Evolutionary conservation across 2,797 vertebrate species (phyloP), one percentile per base, ranked within the genome.

Genomic region (Spinibarbus caldwelli): DNA sequence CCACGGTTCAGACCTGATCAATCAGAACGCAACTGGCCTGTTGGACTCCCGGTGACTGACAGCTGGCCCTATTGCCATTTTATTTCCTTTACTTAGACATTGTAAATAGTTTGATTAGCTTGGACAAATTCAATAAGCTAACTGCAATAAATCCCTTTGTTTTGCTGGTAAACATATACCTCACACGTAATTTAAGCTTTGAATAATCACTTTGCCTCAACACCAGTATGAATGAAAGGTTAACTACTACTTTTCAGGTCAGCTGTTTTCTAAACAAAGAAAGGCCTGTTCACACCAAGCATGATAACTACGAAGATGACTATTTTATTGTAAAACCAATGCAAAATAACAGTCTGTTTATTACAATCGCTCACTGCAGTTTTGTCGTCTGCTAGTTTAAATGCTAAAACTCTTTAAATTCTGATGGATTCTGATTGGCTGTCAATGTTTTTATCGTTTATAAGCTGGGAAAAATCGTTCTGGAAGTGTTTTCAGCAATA

Each of bases 1-100:
- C 96, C 95, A 91, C 89, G 89, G 91, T 93, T 29, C 6, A 90
- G 93, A 82, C 91, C 93, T 94, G 94, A 96, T 96, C 95, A 96
- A 95, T 96, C 95, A 95, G 62, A 86, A 62, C 9, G 9, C 49
- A 71, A 83, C 52, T 29, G 31, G 57, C 66, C 76, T 94, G 86
- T 80, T 90, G 43, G 82, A 88, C 90, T 92, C 90, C 89, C 19
- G 1, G 11, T 70, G 15, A 82, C 72, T 83, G 81, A 59, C 84
- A 86, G 64, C 38, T 43, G 54, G 31, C 43, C 86, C 57, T 78
- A 85, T 85, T 85, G 73, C 76, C 49, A 36, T 71, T 78, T 85
- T 70, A 71, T 85, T 85, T 52, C n/a, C 45, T 64, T 76, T 76
- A 49, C 31, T 38, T 21, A 85, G 67, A 64, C 67, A 21, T 26